Percentiles rank a stretch among this genome's conserved stretches.
Conservation (phyloP, 2,888 invertebrate genomes). For the Osedax frankpressi region DNA sequence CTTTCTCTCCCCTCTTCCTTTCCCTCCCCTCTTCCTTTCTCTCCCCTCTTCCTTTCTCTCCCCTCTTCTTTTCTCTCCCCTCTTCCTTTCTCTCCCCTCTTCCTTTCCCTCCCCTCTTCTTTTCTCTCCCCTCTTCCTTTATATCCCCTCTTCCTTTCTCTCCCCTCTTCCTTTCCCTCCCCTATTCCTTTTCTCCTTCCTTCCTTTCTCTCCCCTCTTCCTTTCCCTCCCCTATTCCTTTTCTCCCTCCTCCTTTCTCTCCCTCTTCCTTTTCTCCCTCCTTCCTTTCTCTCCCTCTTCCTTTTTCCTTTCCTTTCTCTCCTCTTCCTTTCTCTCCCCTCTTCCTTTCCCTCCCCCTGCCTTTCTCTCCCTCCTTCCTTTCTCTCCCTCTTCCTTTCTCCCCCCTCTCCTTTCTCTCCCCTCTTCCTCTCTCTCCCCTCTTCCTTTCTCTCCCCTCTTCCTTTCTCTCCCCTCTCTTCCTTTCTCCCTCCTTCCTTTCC, state of each 20-base stretch:
- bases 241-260: neutral
- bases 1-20: neutral
- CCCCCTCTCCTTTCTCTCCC: neutral
- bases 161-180: too few relatives aligned
- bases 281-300: neutral
- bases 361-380: too few relatives aligned
- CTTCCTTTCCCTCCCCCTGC: neutral
- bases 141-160: slow-evolving; percentile 43
- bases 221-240: neutral
- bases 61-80: neutral
- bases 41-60: neutral
- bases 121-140: neutral
- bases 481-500: too few relatives aligned
- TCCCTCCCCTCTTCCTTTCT: neutral
- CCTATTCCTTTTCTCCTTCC: neutral
- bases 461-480: too few relatives aligned
- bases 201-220: neutral
- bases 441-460: too few relatives aligned
- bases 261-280: neutral
- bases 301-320: neutral
- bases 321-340: neutral
- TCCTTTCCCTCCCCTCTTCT: neutral
- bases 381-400: neutral
- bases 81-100: neutral
- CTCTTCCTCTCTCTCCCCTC: neutral